phyloP scores from a whole-genome alignment of 2,797 vertebrate genomes.

The Sebastes trivittatus region DNA sequence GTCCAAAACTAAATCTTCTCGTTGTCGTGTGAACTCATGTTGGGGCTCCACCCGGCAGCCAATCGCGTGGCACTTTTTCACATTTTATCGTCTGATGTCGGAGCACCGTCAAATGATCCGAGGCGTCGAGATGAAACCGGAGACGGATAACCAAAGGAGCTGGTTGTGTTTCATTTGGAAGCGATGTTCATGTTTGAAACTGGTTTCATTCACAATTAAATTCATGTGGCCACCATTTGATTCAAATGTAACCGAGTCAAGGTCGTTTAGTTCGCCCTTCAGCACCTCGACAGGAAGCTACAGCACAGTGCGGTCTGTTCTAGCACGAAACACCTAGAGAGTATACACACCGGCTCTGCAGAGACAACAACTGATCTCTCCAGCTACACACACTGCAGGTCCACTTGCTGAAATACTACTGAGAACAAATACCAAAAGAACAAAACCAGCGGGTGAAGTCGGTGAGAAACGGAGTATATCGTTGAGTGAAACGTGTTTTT shows the following conservation, averaged over 20 bases:
- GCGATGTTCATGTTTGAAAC: not conserved
- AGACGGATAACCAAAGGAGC: not conserved
- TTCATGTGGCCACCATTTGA: not conserved
- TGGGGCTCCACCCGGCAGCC: slow-evolving; percentile 4
- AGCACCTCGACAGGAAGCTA: not conserved
- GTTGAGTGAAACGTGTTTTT: slow-evolving; percentile 11
- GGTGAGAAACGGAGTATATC: not conserved
- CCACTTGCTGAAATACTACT: slow-evolving; percentile 8
- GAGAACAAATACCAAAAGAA: slow-evolving; percentile 14
- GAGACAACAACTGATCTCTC: not conserved
- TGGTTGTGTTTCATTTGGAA: not conserved
- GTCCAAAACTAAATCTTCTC: not conserved
- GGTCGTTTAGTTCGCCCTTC: not conserved
- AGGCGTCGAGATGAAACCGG: no score
- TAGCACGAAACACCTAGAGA: slow-evolving; percentile 3
- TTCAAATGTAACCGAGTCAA: not conserved
- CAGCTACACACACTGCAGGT: not conserved
- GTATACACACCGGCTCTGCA: not conserved
- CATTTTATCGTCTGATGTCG: not conserved
- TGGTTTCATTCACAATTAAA: not conserved
- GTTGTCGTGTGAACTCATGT: not conserved
- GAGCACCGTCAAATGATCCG: no score
- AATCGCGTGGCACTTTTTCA: slow-evolving; percentile 13
- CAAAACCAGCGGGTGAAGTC: slow-evolving; percentile 5
- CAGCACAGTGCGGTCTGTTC: not conserved